Evolutionary conservation across 1,140 invertebrate genomes (phyloP).

Genomic region (Lasaia peninsularis): DNA sequence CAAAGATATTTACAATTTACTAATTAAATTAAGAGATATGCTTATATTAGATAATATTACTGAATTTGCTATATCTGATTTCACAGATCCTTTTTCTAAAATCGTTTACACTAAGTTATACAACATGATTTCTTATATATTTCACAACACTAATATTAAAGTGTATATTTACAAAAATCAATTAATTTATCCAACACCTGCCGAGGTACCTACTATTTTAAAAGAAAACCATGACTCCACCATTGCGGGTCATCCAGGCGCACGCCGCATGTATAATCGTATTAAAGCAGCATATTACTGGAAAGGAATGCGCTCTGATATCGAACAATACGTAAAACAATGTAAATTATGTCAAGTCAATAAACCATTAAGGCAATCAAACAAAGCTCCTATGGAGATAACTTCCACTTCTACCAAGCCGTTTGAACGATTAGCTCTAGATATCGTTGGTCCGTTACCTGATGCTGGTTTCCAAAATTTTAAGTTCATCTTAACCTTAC

Average conservation of each 20-base stretch:
- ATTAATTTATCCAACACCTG: not conserved
- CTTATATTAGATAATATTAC: not conserved
- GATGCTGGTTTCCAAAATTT: not conserved
- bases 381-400: slow-evolving; percentile 9
- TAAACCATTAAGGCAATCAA: slow-evolving; percentile 28
- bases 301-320: slow-evolving; percentile 41
- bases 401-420: not conserved
- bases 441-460: not conserved
- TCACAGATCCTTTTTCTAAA: slow-evolving; percentile 19
- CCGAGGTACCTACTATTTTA: slow-evolving; percentile 13
- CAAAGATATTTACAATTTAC: slow-evolving; percentile 1
- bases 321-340: slow-evolving; percentile 36
- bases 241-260: slow-evolving; percentile 25
- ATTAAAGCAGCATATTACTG: slow-evolving; percentile 40
- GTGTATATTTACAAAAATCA: not conserved
- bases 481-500: slow-evolving; percentile 9
- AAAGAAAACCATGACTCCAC: slow-evolving; percentile 27
- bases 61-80: slow-evolving; percentile 20
- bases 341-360: slow-evolving; percentile 44
- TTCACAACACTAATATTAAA: slow-evolving; percentile 22
- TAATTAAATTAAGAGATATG: slow-evolving; percentile 2
- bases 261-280: slow-evolving; percentile 19
- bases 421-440: not conserved
- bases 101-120: slow-evolving; percentile 18
- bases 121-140: slow-evolving; percentile 22